A percentile compares a stretch with the other conserved stretches of the same genome.
phyloP scores from a whole-genome alignment of 2,888 invertebrate genomes.

The Cataglyphis albicans region DNA sequence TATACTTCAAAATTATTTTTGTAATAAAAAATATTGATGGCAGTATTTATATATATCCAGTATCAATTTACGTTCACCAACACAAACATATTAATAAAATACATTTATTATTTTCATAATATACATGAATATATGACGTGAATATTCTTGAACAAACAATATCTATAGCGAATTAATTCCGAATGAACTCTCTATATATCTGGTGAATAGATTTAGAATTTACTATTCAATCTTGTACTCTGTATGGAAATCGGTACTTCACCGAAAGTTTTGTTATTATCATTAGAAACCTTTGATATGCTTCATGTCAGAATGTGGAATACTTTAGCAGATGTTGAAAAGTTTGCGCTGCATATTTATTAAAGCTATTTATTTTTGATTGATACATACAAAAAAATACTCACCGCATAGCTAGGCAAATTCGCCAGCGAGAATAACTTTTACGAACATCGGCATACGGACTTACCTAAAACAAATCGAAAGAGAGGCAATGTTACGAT shows the following conservation, averaged over 20 bases:
- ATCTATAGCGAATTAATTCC: neutral
- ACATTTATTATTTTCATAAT: neutral
- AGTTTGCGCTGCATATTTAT: neutral
- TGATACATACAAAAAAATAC: neutral
- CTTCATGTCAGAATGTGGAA: neutral
- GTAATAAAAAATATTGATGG: slow-evolving; percentile 5
- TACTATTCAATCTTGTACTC: neutral
- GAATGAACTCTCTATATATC: slow-evolving; percentile 16
- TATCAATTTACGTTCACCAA: neutral
- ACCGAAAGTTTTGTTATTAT: slow-evolving; percentile 16
- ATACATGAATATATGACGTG: slow-evolving; percentile 19
- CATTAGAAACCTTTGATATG: neutral
- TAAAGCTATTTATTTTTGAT: neutral
- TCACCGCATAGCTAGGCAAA: slow-evolving; percentile 12
- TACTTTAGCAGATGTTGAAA: neutral
- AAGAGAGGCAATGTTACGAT: slow-evolving; percentile 45
- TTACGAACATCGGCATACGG: slow-evolving; percentile 25
- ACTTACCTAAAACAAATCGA: slow-evolving; percentile 80
- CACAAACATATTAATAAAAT: neutral
- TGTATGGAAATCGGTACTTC: neutral
- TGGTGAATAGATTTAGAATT: neutral
- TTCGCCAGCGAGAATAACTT: slow-evolving; percentile 9
- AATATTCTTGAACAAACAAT: neutral
- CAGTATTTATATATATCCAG: neutral
- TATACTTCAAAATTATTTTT: neutral